Evolutionary conservation across 2,113 vertebrate species (phyloP).

Genomic region (Rattus rattus): DNA sequence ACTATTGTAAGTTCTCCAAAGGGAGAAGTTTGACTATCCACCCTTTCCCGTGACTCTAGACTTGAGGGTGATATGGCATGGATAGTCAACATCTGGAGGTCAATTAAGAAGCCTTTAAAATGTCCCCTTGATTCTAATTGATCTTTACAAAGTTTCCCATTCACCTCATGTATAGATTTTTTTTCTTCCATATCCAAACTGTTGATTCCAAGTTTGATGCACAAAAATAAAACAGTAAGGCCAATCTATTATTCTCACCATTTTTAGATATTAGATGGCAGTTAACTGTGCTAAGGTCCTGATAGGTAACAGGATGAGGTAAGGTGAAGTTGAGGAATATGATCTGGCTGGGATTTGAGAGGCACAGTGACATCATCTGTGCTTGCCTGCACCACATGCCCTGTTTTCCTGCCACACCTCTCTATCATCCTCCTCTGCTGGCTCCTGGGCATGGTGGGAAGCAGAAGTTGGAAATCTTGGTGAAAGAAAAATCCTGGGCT

Average conservation of each 20-base stretch:
- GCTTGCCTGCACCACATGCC: fast-evolving
- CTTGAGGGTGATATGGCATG: background rate
- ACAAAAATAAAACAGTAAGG: background rate
- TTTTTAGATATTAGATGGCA: background rate
- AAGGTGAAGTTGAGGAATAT: background rate
- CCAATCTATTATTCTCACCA: background rate
- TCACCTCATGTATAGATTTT: background rate
- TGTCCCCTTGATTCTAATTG: background rate
- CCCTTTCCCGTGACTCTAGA: background rate
- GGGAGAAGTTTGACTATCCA: background rate
- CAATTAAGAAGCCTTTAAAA: background rate
- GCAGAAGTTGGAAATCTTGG: background rate
- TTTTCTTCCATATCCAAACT: background rate
- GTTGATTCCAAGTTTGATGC: background rate
- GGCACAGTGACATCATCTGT: background rate
- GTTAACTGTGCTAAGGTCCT: background rate
- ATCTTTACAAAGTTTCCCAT: background rate
- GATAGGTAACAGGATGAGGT: background rate
- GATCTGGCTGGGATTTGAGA: background rate
- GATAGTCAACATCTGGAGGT: background rate
- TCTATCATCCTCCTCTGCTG: background rate
- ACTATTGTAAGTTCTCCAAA: background rate
- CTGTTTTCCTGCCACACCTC: too few species aligned
- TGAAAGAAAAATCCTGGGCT: background rate
- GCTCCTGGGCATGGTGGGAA: background rate